phyloP scores from a whole-genome alignment of 2,113 vertebrate genomes.

The Ahaetulla prasina region DNA sequence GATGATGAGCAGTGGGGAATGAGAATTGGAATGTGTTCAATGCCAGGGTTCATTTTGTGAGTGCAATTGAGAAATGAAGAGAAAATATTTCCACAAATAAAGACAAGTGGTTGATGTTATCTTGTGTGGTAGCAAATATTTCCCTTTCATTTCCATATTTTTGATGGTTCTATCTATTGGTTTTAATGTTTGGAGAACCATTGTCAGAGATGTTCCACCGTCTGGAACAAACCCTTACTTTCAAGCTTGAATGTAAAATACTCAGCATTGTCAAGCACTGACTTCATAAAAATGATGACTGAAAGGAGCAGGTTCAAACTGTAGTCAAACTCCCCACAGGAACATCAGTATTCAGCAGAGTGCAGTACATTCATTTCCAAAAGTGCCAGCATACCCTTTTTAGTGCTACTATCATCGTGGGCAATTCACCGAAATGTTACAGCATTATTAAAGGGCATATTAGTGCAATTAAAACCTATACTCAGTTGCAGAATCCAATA shows the following conservation, averaged over 20 bases:
- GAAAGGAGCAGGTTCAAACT: background rate
- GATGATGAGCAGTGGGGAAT: background rate
- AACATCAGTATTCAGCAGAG: background rate
- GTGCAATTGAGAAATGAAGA: background rate
- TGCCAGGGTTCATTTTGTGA: background rate
- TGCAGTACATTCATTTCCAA: background rate
- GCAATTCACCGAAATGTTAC: slow-evolving; percentile 23
- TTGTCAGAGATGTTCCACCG: background rate
- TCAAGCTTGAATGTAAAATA: background rate
- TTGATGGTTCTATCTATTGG: background rate
- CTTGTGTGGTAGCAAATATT: background rate
- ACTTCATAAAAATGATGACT: background rate
- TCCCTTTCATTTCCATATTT: background rate
- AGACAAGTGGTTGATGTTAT: background rate
- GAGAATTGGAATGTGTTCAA: no score
- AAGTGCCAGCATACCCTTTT: slow-evolving; percentile 33
- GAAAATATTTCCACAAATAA: background rate
- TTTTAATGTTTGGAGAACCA: background rate
- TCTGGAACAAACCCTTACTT: background rate
- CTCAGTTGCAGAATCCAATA: slow-evolving; percentile 17
- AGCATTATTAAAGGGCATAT: slow-evolving; percentile 20
- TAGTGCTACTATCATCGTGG: background rate
- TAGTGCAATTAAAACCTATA: slow-evolving; percentile 26
- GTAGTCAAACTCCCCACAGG: accelerated
- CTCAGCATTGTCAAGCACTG: background rate